A percentile compares a stretch with the other conserved stretches of the same genome.
Evolutionary conservation across 2,113 vertebrate species (phyloP).

Genomic region (Sialia sialis): DNA sequence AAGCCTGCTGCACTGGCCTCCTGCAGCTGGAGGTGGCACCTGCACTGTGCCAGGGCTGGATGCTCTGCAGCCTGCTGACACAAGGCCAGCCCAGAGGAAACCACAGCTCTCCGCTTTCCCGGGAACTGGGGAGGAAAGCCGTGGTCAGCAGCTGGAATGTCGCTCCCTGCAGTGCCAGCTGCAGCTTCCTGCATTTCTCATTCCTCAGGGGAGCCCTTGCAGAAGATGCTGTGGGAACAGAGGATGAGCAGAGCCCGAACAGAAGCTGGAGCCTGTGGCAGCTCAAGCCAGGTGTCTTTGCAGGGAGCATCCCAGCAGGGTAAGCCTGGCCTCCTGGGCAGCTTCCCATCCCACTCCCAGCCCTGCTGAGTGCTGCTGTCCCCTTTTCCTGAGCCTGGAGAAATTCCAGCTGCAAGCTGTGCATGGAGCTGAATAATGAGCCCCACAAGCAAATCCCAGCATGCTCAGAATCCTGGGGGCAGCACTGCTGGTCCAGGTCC

Average conservation of each 20-base stretch:
- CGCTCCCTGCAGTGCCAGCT: neutral
- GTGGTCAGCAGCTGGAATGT: neutral
- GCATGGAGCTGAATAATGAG: neutral
- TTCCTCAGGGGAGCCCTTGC: neutral
- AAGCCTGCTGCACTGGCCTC: neutral
- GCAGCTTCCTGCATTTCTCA: neutral
- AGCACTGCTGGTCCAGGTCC: neutral
- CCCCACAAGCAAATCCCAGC: fast-evolving
- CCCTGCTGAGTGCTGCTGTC: neutral
- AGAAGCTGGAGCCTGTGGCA: neutral
- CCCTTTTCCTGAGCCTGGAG: neutral
- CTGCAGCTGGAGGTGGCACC: neutral
- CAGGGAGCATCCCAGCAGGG: neutral
- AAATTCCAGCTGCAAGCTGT: neutral
- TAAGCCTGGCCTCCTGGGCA: neutral
- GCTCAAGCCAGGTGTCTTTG: neutral
- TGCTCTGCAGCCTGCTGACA: neutral
- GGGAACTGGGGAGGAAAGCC: neutral
- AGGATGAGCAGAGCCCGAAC: neutral
- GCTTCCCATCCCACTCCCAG: neutral
- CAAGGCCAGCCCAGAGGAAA: neutral
- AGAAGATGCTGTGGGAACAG: neutral
- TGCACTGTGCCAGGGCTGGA: neutral
- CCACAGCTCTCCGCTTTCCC: neutral
- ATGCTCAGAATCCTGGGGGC: neutral